Base-by-base conservation (phyloP, 2,797 vertebrate genomes). In the Sebastes hubbsi region DNA sequence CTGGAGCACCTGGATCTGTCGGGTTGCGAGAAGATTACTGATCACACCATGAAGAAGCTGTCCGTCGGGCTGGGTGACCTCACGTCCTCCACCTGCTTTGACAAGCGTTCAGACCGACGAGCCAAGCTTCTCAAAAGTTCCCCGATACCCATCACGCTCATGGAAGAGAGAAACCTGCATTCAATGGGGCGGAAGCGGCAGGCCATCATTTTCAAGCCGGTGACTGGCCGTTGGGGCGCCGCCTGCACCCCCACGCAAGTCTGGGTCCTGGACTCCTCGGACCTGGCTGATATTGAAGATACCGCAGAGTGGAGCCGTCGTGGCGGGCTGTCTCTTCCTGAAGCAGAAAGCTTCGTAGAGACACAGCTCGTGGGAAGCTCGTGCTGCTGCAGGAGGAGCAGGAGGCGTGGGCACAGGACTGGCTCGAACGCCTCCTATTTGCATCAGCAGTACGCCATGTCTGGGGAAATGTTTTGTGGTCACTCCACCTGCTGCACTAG, bases 11-110 rank as follows among this genome's bases (percentile, higher is more conserved):
- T 99, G 86, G 99, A 99, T 93, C 90, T 99, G 74, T 99, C 99
- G 0, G 99, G 99, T 8, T 99, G 99, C 87, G 98, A 99, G 82
- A 97, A 97, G 91, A 97, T 99, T 80, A 98, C 97, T 0, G 97
- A 99, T 83, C 83, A 94, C 88, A 96, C 97, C 42, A 81, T 99
- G 83, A 97, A 97, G 90, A 97, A 96, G 74, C 93, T 99, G 68
- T 97, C 98, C 2, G 75, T 96, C 64, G 98, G 97, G 1, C 91
- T 99, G 76, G 98, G 98, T 1, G 93, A 98, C 86, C 89, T 96
- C 74, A 88, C 90, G 0, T 73, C 95, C 34, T 92, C 93, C 74
- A 79, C 83, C 18, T 69, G 93, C 88, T 84, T 91, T 30, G 96
- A 96, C 90, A 95, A 93, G 76, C 91, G 88, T 80, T 80, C 90